Conservation (phyloP, 2,888 invertebrate genomes). For the Ischnura elegans region DNA sequence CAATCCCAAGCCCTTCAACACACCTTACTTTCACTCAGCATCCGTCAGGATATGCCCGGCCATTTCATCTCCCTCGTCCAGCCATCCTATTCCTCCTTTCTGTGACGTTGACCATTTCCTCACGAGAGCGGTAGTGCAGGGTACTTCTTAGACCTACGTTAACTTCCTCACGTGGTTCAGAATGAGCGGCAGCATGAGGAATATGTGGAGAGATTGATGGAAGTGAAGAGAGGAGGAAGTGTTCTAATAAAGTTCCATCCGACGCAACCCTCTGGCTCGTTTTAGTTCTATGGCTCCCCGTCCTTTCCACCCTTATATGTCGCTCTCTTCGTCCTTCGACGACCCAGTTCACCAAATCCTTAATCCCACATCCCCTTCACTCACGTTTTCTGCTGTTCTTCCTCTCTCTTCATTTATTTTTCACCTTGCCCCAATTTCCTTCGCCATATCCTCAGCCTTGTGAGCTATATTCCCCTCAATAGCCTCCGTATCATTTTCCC, state of each 20-base stretch:
- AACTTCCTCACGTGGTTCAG: not conserved
- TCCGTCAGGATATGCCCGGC: not conserved
- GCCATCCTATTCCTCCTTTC: not conserved
- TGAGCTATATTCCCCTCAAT: not conserved
- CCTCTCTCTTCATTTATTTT: slow-evolving; percentile 13
- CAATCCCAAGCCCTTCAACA: no score
- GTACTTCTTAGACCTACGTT: not conserved
- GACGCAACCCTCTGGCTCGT: not conserved
- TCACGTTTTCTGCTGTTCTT: not conserved
- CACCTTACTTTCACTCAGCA: not conserved
- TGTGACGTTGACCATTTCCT: not conserved
- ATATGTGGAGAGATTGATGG: not conserved
- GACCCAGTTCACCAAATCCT: not conserved
- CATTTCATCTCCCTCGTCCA: not conserved
- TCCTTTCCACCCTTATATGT: not conserved
- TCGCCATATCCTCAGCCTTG: not conserved
- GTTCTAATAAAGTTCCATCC: not conserved
- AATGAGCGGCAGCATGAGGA: not conserved
- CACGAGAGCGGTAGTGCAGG: not conserved
- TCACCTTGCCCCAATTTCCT: slow-evolving; percentile 1
- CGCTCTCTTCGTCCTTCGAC: not conserved
- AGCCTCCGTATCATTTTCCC: not conserved
- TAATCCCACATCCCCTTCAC: not conserved
- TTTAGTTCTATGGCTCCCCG: not conserved
- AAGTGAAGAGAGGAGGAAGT: not conserved